phyloP scores from a whole-genome alignment of 2,113 vertebrate species.

The Pygoscelis antarcticus region DNA sequence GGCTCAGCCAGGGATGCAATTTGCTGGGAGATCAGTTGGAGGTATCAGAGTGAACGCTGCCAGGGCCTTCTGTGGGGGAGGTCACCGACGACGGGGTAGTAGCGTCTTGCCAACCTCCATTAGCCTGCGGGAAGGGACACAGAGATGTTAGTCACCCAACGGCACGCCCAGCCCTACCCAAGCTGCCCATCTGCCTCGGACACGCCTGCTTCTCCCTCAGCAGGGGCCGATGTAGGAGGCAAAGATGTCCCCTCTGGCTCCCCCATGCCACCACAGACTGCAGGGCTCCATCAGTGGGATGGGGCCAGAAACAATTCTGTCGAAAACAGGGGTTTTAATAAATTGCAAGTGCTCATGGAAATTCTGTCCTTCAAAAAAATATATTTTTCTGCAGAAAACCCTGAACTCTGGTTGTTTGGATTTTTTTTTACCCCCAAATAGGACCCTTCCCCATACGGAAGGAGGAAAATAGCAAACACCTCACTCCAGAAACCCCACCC shows the following conservation, averaged over 20 bases:
- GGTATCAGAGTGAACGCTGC: slow-evolving; percentile 98
- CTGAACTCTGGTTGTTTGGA: background rate
- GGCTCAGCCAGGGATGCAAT: slow-evolving; percentile 79
- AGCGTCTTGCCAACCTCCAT: slow-evolving; percentile 98
- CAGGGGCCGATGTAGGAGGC: rapidly evolving
- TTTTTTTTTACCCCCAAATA: background rate
- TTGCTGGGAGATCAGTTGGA: slow-evolving; percentile 95
- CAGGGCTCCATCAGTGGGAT: background rate
- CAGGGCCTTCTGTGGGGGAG: slow-evolving; percentile 99
- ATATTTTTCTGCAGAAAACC: background rate
- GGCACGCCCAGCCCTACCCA: background rate
- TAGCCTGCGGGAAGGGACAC: slow-evolving; percentile 82
- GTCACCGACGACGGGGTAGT: slow-evolving; percentile 98
- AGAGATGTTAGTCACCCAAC: background rate
- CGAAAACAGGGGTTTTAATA: background rate
- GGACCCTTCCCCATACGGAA: background rate
- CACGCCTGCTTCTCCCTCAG: rapidly evolving
- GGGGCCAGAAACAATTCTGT: background rate
- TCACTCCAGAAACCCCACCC: background rate
- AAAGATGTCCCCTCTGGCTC: background rate
- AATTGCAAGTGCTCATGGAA: background rate
- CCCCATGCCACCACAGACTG: background rate
- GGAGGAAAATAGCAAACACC: background rate
- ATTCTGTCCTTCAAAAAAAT: background rate
- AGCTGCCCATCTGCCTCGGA: background rate